phyloP scores from a whole-genome alignment of 1,140 invertebrate species.

The Cotesia glomerata region DNA sequence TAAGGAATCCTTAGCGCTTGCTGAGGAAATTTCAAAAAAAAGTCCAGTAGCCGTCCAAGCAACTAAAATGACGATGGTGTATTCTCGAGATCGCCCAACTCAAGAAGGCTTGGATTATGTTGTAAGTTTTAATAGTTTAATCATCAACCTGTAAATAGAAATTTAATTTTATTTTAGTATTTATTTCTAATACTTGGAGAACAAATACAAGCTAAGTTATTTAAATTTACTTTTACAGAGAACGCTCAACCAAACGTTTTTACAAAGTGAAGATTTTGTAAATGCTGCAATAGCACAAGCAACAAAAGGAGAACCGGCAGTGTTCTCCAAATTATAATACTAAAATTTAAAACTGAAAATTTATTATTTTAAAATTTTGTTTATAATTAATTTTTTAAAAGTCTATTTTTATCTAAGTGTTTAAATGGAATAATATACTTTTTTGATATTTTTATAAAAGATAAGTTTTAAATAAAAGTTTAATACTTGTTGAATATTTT shows the following conservation, averaged over 20 bases:
- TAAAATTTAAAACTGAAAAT: background rate
- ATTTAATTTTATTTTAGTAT: slow-evolving; percentile 30
- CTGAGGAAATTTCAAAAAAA: slow-evolving; percentile 82
- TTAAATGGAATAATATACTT: background rate
- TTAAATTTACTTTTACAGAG: slow-evolving; percentile 67
- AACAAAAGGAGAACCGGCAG: slow-evolving; percentile 72
- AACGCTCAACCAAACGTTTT: slow-evolving; percentile 79
- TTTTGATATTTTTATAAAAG: background rate
- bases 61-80: slow-evolving; percentile 83
- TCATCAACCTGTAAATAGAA: slow-evolving; percentile 43
- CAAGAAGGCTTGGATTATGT: slow-evolving; percentile 86
- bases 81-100: slow-evolving; percentile 86
- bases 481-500: background rate
- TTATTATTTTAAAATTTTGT: background rate
- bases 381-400: background rate
- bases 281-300: slow-evolving; percentile 78
- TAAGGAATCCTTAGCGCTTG: slow-evolving; percentile 74
- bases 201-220: slow-evolving; percentile 17
- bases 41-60: slow-evolving; percentile 94
- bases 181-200: slow-evolving; percentile 25
- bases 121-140: slow-evolving; percentile 66
- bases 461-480: background rate
- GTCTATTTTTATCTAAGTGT: background rate
- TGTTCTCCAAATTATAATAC: slow-evolving; percentile 75
- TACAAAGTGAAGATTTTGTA: slow-evolving; percentile 91